Percentiles rank a stretch among this genome's conserved stretches.
Conservation (phyloP, 1,140 invertebrate genomes). For the Carcinoscorpius rotundicauda region DNA sequence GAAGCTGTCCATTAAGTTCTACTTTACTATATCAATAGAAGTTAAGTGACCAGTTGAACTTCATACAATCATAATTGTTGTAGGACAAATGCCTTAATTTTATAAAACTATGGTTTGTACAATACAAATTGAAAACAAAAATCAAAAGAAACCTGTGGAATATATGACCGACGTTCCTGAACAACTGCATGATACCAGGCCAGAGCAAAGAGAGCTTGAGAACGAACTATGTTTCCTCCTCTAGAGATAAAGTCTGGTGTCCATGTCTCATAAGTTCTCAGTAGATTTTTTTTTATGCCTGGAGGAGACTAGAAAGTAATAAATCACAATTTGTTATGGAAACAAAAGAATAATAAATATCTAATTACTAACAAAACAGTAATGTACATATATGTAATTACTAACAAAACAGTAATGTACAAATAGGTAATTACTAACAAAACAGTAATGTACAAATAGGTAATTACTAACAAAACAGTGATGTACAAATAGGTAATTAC, state of each 20-base stretch:
- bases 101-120: conserved; percentile 11
- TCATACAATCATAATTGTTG: not conserved
- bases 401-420: too few relatives aligned
- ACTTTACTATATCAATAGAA: too few relatives aligned
- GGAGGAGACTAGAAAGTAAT: conserved; percentile 43
- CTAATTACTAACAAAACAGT: too few relatives aligned
- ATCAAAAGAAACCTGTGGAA: conserved; percentile 47
- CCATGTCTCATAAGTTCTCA: conserved; percentile 46
- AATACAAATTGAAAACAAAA: not conserved
- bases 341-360: too few relatives aligned
- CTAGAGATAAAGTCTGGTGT: conserved; percentile 37
- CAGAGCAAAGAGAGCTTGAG: conserved; percentile 50
- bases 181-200: conserved; percentile 74
- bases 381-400: too few relatives aligned
- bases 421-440: too few relatives aligned
- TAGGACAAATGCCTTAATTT: conserved; percentile 4
- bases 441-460: too few relatives aligned
- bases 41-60: too few relatives aligned
- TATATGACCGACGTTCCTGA: conserved; percentile 73
- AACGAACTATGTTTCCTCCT: conserved; percentile 37
- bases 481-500: too few relatives aligned
- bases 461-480: too few relatives aligned
- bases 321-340: not conserved
- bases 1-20: too few relatives aligned
- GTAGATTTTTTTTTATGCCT: conserved; percentile 50